Conservation (phyloP, 2,888 invertebrate species). For the Harmothoe impar region DNA sequence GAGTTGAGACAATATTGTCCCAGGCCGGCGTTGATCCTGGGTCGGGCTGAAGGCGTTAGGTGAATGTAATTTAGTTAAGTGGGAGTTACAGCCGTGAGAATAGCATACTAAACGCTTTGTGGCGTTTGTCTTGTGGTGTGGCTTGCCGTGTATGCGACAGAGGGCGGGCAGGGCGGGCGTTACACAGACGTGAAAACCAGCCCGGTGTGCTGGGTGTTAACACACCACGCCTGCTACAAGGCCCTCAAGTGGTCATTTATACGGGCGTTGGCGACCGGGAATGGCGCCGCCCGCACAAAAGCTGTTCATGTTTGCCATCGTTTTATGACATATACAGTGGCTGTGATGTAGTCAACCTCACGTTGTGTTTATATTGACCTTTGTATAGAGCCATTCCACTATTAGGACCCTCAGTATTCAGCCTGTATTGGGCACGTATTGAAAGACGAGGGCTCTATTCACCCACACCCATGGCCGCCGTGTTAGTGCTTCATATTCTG, state of each 20-base stretch:
- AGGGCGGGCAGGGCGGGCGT: no score
- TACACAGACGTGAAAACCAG: neutral
- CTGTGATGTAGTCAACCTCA: slow-evolving; percentile 57
- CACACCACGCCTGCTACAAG: neutral
- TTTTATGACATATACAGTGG: slow-evolving; percentile 56
- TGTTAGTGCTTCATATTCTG: no score
- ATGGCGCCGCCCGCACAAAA: slow-evolving; percentile 46
- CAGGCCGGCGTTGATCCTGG: neutral
- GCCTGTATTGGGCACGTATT: neutral
- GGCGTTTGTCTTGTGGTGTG: slow-evolving; percentile 27
- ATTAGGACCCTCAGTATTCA: neutral
- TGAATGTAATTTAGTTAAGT: slow-evolving; percentile 53
- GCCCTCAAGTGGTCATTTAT: slow-evolving; percentile 50
- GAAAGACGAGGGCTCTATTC: neutral
- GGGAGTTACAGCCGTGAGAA: slow-evolving; percentile 41
- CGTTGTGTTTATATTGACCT: slow-evolving; percentile 51
- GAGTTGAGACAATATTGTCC: slow-evolving; percentile 38
- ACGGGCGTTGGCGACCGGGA: neutral
- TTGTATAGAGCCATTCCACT: slow-evolving; percentile 14
- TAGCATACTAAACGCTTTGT: slow-evolving; percentile 55
- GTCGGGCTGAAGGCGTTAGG: slow-evolving; percentile 11
- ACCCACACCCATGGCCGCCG: neutral
- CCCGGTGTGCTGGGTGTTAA: neutral
- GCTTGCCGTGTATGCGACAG: neutral
- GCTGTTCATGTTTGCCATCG: slow-evolving; percentile 36